A percentile compares a stretch with the other conserved stretches of the same genome.
These are phyloP conservation scores for Coremacera marginata DNA, from an alignment of 2,888 invertebrate species.

Conservation along the genomic window DNA sequence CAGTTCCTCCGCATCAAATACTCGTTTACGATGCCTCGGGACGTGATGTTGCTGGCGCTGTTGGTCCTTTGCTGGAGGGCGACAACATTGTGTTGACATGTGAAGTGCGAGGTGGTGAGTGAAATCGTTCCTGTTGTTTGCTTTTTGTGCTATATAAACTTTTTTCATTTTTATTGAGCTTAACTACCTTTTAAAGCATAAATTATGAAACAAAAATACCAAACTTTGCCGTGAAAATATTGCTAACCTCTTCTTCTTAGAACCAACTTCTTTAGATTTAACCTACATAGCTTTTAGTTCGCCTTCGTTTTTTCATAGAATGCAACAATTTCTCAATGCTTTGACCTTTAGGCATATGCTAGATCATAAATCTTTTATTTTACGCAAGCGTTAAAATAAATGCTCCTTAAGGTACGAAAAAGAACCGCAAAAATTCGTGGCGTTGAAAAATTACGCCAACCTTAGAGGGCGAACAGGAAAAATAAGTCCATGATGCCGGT, in stretches of 20 bases:
- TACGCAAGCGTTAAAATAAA: constrained; percentile 49
- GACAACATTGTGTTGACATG: constrained; percentile 85
- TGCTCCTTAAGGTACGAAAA: constrained; percentile 59
- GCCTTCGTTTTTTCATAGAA: constrained; percentile 54
- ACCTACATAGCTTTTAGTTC: constrained; percentile 19
- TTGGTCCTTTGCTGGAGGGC: constrained; percentile 87
- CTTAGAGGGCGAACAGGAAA: constrained; percentile 8
- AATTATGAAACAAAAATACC: constrained; percentile 3
- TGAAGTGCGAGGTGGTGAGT: constrained; percentile 90
- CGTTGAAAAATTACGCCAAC: constrained; percentile 35
- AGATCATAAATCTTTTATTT: constrained; percentile 66
- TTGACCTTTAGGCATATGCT: constrained; percentile 66
- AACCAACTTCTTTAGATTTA: constrained; percentile 24
- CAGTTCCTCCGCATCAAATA: constrained; percentile 91
- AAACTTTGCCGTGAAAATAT: background rate
- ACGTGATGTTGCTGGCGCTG: constrained; percentile 81
- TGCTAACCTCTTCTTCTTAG: background rate
- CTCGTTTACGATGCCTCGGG: constrained; percentile 87
- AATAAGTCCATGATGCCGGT: background rate
- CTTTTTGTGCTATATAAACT: constrained; percentile 3
- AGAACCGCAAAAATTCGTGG: constrained; percentile 34
- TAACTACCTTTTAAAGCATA: background rate
- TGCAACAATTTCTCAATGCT: constrained; percentile 57
- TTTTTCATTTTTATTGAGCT: constrained; percentile 13
- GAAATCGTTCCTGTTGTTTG: constrained; percentile 37